These are phyloP conservation scores for Oncorhynchus mykiss DNA, from an alignment of 2,113 vertebrate genomes.

Conservation along the genomic window DNA sequence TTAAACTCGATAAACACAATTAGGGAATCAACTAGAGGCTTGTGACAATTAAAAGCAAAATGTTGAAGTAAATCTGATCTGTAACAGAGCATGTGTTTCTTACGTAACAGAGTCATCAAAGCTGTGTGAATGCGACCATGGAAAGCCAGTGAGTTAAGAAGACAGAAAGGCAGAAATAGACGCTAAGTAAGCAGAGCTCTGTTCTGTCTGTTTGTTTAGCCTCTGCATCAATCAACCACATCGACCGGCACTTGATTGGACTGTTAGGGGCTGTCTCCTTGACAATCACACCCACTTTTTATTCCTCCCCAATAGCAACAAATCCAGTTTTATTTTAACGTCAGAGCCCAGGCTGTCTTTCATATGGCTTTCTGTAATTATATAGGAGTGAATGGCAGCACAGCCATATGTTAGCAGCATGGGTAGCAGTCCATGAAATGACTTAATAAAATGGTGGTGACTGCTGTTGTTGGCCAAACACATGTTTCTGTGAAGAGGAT, in stretches of 20 bases:
- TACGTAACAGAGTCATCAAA: slow-evolving; percentile 30
- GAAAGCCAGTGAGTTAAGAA: slow-evolving; percentile 20
- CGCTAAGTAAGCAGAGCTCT: slow-evolving; percentile 26
- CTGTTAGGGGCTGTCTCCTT: slow-evolving; percentile 34
- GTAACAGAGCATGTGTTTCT: slow-evolving; percentile 29
- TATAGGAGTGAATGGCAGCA: slow-evolving; percentile 67
- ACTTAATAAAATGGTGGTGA: slow-evolving; percentile 74
- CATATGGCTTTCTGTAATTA: slow-evolving; percentile 72
- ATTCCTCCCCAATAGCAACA: slow-evolving; percentile 52
- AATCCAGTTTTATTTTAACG: slow-evolving; percentile 63
- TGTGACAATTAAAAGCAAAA: slow-evolving; percentile 63
- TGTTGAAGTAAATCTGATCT: slow-evolving; percentile 40
- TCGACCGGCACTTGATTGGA: slow-evolving; percentile 25
- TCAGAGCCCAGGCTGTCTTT: slow-evolving; percentile 64
- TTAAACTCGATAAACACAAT: slow-evolving; percentile 53
- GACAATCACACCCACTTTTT: slow-evolving; percentile 35
- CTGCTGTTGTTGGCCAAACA: slow-evolving; percentile 65
- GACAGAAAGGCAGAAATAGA: slow-evolving; percentile 20
- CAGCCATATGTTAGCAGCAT: slow-evolving; percentile 74
- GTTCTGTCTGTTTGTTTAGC: slow-evolving; percentile 26
- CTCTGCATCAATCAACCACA: slow-evolving; percentile 21
- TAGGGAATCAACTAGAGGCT: slow-evolving; percentile 5
- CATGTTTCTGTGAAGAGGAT: slow-evolving; percentile 63
- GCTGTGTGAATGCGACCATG: slow-evolving; percentile 24
- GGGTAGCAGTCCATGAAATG: slow-evolving; percentile 76